phyloP scores from a whole-genome alignment of 2,113 vertebrate genomes.

The Lophura nycthemera region DNA sequence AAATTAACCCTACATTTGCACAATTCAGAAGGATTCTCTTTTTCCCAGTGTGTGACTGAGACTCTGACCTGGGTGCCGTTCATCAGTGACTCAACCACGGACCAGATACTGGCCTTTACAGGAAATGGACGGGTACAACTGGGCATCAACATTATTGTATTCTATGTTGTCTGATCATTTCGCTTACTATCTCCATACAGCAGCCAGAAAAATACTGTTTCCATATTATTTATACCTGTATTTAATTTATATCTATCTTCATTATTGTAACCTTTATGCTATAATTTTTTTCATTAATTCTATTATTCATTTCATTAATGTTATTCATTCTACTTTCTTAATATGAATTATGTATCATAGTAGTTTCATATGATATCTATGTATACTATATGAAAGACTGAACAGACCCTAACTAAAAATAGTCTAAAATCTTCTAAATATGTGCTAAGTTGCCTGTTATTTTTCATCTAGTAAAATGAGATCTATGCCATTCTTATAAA shows the following conservation, averaged over 20 bases:
- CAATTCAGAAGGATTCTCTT: background rate
- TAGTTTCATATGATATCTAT: background rate
- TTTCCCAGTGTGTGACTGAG: rapidly evolving
- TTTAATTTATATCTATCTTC: background rate
- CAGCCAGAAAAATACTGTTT: background rate
- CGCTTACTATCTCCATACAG: background rate
- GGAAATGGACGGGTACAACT: background rate
- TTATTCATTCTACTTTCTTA: background rate
- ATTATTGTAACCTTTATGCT: background rate
- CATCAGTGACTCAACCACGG: background rate
- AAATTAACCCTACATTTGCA: background rate
- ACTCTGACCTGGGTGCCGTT: background rate
- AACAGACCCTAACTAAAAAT: background rate
- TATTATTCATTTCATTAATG: background rate
- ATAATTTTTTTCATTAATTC: background rate
- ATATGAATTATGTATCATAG: background rate
- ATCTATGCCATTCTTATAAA: background rate
- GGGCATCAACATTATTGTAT: background rate
- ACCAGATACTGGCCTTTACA: background rate
- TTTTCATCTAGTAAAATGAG: background rate
- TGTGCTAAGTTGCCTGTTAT: background rate
- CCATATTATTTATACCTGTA: background rate
- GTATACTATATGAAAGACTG: background rate
- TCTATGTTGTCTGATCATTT: background rate
- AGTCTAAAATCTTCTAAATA: background rate